Evolutionary conservation across 2,888 invertebrate species (phyloP), one percentile per base, ranked within the genome.

Genomic region (Chloroclysta siterata): DNA sequence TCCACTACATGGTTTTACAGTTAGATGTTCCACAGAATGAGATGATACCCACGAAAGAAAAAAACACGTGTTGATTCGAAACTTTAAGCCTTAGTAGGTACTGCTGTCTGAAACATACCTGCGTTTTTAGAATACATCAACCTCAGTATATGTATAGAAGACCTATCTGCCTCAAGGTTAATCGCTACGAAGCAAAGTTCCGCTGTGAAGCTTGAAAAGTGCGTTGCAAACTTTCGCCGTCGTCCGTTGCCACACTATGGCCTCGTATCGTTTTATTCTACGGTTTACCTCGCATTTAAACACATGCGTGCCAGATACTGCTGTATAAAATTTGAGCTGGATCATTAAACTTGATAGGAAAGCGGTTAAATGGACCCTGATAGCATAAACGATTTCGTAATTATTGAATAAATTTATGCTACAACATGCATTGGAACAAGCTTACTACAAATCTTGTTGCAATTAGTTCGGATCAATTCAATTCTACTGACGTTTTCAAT

Each of bases 311-410:
- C 79, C 70, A 77, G 77, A 81, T 87, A 88, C 81, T 68, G 77
- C 80, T 78, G 72, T 74, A 85, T 88, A 85, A 85, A 88, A 89
- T 83, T 87, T 70, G 78, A 82, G 77, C 72, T 73, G 78, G 81
- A 68, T 78, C 83, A 84, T 88, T 88, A 83, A 71, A 83, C 74
- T 84, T 84, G 80, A 85, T 87, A 81, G 74, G 72, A 80, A 80
- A 78, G 74, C 75, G 79, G 78, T 77, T 77, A 71, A 2, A 75
- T 74, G 68, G 70, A 72, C 69, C 70, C 47, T 13, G 15, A 65
- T 65, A 71, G 66, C 36, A 10, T 8, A 33, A 72, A 71, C 70
- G 72, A 80, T 81, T 81, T 72, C 65, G 78, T 79, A 78, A 81
- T 79, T 78, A 69, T 65, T 73, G 60, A 72, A 66, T 68, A 3